A percentile compares a stretch with the other conserved stretches of the same genome.
Conservation (phyloP, 2,797 vertebrate genomes). For the Bryconaethiops microstoma region DNA sequence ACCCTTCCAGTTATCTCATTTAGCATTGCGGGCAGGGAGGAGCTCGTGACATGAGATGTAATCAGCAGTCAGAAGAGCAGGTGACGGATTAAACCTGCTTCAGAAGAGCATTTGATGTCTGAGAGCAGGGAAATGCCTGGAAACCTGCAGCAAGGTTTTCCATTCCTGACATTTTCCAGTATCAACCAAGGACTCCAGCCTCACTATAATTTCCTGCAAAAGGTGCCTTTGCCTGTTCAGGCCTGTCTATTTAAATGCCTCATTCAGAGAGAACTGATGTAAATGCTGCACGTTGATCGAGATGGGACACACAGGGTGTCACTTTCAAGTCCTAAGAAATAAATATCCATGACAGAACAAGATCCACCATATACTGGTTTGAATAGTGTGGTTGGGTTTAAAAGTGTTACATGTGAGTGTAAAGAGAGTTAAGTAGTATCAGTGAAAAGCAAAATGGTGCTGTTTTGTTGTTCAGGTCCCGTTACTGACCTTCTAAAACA, state of each 20-base stretch:
- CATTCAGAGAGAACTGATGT: background rate
- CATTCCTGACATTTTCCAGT: conserved; percentile 28
- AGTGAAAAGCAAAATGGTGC: background rate
- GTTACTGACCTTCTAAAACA: conserved; percentile 24
- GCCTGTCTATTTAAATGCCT: conserved; percentile 49
- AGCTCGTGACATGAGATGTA: background rate
- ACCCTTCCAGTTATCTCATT: conserved; percentile 10
- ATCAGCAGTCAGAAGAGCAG: background rate
- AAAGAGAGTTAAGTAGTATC: background rate
- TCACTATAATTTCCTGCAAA: conserved; percentile 72
- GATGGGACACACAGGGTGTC: background rate
- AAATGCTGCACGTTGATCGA: background rate
- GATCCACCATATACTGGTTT: too few species aligned
- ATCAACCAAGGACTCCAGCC: conserved; percentile 51
- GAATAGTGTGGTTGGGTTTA: background rate
- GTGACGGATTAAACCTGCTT: background rate
- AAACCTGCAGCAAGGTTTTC: background rate
- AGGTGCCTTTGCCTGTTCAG: conserved; percentile 71
- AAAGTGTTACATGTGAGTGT: background rate
- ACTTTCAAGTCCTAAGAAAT: background rate
- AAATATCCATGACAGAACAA: background rate
- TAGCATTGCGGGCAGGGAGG: background rate
- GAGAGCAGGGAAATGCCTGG: background rate
- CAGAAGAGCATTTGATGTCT: background rate
- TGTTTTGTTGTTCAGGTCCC: background rate